Conservation (phyloP, 2,797 vertebrate species). For the Falco concolor region DNA sequence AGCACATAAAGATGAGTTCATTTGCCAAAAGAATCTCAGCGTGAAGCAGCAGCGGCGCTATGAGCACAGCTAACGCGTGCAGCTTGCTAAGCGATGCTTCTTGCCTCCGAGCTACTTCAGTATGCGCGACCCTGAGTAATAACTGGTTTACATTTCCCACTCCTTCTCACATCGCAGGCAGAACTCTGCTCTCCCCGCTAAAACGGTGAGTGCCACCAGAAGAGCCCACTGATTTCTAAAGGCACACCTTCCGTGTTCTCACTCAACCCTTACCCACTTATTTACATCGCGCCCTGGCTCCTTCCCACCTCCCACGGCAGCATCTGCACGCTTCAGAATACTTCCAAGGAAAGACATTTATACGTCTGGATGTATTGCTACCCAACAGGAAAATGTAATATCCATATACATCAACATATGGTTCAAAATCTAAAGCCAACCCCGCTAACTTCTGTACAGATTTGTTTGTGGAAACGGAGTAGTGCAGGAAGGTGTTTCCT, state of each 20-base stretch:
- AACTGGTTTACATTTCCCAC: background rate
- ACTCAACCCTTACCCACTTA: background rate
- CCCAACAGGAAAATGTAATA: background rate
- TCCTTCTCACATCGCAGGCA: background rate
- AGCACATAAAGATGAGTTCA: background rate
- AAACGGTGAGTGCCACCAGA: background rate
- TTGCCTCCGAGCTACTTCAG: background rate
- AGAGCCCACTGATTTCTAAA: background rate
- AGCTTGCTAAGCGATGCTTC: background rate
- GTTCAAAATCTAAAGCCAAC: background rate
- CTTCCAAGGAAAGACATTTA: background rate
- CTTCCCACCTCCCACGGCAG: constrained; percentile 10
- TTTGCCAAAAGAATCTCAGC: background rate
- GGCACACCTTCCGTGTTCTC: background rate
- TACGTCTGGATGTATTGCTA: background rate
- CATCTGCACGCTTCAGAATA: background rate
- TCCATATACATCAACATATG: background rate
- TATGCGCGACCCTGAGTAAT: background rate
- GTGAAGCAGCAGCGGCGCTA: fast-evolving
- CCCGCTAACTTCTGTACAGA: background rate
- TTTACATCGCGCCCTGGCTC: background rate
- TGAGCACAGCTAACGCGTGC: fast-evolving
- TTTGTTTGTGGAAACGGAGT: background rate
- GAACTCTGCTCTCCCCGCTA: background rate
- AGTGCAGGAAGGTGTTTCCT: background rate